phyloP scores from a whole-genome alignment of 1,140 invertebrate species.

The Pseudomyrmex dendroicus region DNA sequence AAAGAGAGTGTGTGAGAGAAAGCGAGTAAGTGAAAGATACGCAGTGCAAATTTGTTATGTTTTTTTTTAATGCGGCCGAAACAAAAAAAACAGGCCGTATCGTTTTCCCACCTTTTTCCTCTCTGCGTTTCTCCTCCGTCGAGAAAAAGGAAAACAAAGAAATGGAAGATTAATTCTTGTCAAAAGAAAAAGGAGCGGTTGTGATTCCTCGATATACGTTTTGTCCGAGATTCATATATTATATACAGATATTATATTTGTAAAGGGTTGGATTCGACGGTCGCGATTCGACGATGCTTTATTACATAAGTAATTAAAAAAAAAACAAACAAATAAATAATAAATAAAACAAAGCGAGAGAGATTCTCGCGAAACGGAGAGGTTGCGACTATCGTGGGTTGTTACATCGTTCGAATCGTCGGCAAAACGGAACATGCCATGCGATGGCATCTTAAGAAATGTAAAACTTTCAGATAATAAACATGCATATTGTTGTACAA shows the following conservation, averaged over 20 bases:
- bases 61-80: slow-evolving; percentile 13
- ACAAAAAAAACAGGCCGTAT: background rate
- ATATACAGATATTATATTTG: slow-evolving; percentile 78
- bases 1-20: too few relatives aligned
- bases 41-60: slow-evolving; percentile 19
- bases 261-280: slow-evolving; percentile 70
- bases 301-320: slow-evolving; percentile 48
- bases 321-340: background rate
- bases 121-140: slow-evolving; percentile 35
- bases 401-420: slow-evolving; percentile 71
- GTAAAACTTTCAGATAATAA: slow-evolving; percentile 84
- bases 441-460: slow-evolving; percentile 80
- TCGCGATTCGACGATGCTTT: slow-evolving; percentile 74
- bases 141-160: slow-evolving; percentile 1
- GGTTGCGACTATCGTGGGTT: slow-evolving; percentile 44
- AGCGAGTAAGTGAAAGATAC: background rate
- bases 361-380: background rate
- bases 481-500: slow-evolving; percentile 84
- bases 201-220: slow-evolving; percentile 71
- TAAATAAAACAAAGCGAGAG: background rate
- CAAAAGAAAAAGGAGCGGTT: slow-evolving; percentile 70
- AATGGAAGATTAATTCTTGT: slow-evolving; percentile 54
- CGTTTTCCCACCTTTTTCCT: slow-evolving; percentile 5
- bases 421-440: slow-evolving; percentile 70
- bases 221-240: slow-evolving; percentile 70